Conservation (phyloP, 2,113 vertebrate genomes). For the Excalfactoria chinensis region DNA sequence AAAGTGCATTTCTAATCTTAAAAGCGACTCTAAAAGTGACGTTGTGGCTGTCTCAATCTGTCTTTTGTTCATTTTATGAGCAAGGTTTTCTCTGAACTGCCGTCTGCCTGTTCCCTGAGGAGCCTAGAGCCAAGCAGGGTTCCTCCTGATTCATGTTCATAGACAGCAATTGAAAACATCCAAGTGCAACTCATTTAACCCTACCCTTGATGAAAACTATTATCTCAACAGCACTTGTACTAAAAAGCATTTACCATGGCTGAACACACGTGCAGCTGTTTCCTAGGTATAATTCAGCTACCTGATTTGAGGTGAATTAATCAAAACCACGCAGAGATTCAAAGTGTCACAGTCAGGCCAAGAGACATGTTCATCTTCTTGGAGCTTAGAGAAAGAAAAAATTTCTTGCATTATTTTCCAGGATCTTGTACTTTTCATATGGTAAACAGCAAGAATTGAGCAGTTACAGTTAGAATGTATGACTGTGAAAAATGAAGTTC, state of each 20-base stretch:
- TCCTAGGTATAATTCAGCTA: neutral
- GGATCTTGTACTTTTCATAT: neutral
- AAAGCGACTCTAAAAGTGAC: neutral
- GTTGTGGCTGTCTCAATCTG: neutral
- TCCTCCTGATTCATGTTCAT: neutral
- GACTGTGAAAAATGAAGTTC: neutral
- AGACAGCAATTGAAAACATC: neutral
- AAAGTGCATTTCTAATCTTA: neutral
- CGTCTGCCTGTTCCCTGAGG: neutral
- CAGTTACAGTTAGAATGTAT: neutral
- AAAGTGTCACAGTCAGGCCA: neutral
- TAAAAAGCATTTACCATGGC: neutral
- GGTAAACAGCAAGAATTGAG: neutral
- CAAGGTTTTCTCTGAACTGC: neutral
- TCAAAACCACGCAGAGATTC: neutral
- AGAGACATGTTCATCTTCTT: neutral
- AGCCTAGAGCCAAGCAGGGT: neutral
- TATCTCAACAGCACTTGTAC: neutral
- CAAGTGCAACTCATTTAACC: neutral
- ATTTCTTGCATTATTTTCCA: neutral
- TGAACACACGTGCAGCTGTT: neutral
- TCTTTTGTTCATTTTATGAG: neutral
- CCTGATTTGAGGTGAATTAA: neutral
- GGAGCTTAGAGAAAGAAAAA: neutral
- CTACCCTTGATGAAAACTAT: accelerated